Conservation (phyloP, 2,888 invertebrate species). For the Yponomeuta malinellus region DNA sequence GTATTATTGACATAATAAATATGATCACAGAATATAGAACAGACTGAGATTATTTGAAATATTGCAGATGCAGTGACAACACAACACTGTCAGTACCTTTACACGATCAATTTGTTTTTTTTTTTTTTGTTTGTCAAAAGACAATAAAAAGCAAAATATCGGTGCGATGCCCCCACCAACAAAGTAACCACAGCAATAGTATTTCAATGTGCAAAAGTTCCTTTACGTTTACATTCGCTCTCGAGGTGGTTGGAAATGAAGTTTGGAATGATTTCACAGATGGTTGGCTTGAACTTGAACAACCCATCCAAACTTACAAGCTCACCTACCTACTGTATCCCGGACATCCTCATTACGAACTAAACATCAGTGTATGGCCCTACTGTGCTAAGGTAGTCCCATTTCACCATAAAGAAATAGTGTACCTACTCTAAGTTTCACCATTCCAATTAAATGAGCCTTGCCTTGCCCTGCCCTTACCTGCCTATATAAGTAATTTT, state of each 20-base stretch:
- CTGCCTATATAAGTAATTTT: too few species aligned
- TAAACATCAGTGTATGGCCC: slow-evolving; percentile 59
- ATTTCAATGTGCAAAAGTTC: slow-evolving; percentile 25
- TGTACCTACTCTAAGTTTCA: too few species aligned
- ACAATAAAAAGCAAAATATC: too few species aligned
- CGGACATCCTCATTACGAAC: slow-evolving; percentile 41
- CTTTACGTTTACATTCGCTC: slow-evolving; percentile 54
- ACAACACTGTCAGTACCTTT: too few species aligned
- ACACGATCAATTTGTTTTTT: too few species aligned
- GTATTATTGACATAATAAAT: too few species aligned
- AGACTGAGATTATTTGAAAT: too few species aligned
- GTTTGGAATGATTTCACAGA: slow-evolving; percentile 51
- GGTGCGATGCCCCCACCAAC: not conserved
- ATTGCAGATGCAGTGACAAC: too few species aligned
- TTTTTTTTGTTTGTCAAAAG: too few species aligned
- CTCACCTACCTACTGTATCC: slow-evolving; percentile 53
- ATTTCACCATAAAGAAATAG: not conserved
- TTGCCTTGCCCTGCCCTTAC: not conserved
- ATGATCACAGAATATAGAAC: too few species aligned
- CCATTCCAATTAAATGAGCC: not conserved
- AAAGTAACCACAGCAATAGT: not conserved
- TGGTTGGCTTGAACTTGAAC: slow-evolving; percentile 48
- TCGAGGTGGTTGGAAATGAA: slow-evolving; percentile 54
- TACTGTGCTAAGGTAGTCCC: slow-evolving; percentile 50
- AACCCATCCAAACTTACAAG: slow-evolving; percentile 43